Base-by-base conservation (phyloP, 2,888 invertebrate genomes). In the Oscheius sp. region DNA sequence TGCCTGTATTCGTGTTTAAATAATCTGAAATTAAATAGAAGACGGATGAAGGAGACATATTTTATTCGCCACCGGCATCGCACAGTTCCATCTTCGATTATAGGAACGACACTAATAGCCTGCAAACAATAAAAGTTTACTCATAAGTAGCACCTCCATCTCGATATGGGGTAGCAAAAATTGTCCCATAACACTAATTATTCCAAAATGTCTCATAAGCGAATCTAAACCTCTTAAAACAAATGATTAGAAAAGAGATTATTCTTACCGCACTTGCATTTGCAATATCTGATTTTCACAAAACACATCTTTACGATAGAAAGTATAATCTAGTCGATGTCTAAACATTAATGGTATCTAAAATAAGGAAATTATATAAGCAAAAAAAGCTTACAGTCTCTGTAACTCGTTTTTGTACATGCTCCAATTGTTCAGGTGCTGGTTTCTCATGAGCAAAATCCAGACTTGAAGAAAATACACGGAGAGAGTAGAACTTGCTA, bases 41-140 rank as follows among this genome's bases (percentile, higher is more conserved):
- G 67, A 0, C 78, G 75, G 1, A 51, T 44, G 45, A 73, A 71
- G 9, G 78, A 77, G 33, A 80, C 69, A 69, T 85, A 84, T 56
- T 75, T 72, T 47, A 84, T 68, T 14, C 84, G 67, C 84, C 84
- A 84, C n/a, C 84, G 74, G 45, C 82, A 73, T 17, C 85, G 70
- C 1, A 84, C 84, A 12, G 83, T 84, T 12, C 85, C 85, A 44
- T 84, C 85, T 30, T 85, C 84, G 24, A 83, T 65, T n/a, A 83
- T 66, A 12, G 82, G 82, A 47, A 70, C 63, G 2, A 67, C 70
- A 22, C 70, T 71, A 36, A 69, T 66, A n/a, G 41, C 62, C 67
- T 62, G 30, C n/a, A 69, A 36, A 50, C 32, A 5, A 9, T 3
- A 41, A 59, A 24, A 61, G n/a, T 32, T 22, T 22, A 14, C 30